Conservation (phyloP, 1,140 invertebrate genomes). For the Hydropsyche tenuis region DNA sequence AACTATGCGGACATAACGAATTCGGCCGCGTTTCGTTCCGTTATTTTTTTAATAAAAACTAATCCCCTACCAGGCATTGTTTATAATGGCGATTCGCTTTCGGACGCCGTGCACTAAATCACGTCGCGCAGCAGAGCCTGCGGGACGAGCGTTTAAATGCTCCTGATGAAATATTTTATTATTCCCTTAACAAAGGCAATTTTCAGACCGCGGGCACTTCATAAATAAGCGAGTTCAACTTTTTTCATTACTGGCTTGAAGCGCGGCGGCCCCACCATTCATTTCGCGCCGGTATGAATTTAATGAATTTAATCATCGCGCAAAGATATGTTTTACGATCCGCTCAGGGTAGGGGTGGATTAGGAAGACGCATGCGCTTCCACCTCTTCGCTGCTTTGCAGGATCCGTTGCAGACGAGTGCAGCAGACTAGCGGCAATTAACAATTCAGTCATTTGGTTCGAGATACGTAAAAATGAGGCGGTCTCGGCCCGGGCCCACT, state of each 20-base stretch:
- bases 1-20: no score
- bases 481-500: not conserved
- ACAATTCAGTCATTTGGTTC: not conserved
- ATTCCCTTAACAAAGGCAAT: slow-evolving; percentile 35
- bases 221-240: slow-evolving; percentile 34
- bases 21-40: no score
- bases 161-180: slow-evolving; percentile 39
- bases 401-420: not conserved
- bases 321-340: slow-evolving; percentile 35
- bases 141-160: slow-evolving; percentile 24
- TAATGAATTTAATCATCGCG: slow-evolving; percentile 34
- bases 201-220: slow-evolving; percentile 23
- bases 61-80: slow-evolving; percentile 7
- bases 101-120: slow-evolving; percentile 12
- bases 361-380: not conserved
- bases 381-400: no score
- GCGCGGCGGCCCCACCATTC: slow-evolving; percentile 3
- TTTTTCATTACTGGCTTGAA: slow-evolving; percentile 33
- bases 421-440: not conserved
- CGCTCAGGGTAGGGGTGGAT: not conserved
- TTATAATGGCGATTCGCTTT: slow-evolving; percentile 6
- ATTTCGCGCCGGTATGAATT: slow-evolving; percentile 27
- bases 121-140: not conserved
- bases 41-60: slow-evolving; percentile 18
- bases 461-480: not conserved